Conservation (phyloP, 2,888 invertebrate genomes). For the Agapetus fuscipes region DNA sequence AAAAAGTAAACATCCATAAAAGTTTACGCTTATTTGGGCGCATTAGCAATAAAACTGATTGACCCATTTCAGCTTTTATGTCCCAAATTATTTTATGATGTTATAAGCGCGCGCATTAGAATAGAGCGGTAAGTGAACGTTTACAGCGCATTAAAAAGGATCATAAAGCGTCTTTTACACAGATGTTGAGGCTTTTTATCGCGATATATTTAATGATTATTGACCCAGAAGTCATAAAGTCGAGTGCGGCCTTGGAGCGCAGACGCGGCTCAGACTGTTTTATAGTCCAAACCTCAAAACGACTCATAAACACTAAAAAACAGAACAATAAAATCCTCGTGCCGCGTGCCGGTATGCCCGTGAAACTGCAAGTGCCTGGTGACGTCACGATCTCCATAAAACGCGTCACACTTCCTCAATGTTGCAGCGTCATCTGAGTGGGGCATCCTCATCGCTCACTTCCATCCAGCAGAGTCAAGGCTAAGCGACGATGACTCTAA, state of each 20-base stretch:
- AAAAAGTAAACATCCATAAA: conserved; percentile 8
- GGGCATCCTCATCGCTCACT: no score
- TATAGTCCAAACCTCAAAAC: conserved; percentile 19
- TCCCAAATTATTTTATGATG: no score
- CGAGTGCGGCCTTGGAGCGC: conserved; percentile 4
- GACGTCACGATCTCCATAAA: conserved; percentile 19
- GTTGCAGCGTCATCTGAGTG: no score
- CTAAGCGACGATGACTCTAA: conserved; percentile 19
- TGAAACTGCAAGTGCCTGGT: conserved; percentile 21
- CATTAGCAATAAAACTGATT: no score
- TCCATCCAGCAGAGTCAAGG: no score
- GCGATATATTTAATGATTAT: neutral
- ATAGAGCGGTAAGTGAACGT: neutral
- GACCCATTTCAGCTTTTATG: no score
- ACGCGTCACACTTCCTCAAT: conserved; percentile 8
- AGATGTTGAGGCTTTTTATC: no score
- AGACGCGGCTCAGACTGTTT: conserved; percentile 20
- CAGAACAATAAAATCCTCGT: conserved; percentile 16
- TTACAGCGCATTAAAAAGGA: no score
- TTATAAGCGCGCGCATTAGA: neutral
- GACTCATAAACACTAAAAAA: conserved; percentile 21
- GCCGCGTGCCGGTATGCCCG: conserved; percentile 19
- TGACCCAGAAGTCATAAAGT: neutral
- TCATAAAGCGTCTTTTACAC: no score
- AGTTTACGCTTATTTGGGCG: no score